Evolutionary conservation across 2,797 vertebrate genomes (phyloP).

Genomic region (Cygnus olor): DNA sequence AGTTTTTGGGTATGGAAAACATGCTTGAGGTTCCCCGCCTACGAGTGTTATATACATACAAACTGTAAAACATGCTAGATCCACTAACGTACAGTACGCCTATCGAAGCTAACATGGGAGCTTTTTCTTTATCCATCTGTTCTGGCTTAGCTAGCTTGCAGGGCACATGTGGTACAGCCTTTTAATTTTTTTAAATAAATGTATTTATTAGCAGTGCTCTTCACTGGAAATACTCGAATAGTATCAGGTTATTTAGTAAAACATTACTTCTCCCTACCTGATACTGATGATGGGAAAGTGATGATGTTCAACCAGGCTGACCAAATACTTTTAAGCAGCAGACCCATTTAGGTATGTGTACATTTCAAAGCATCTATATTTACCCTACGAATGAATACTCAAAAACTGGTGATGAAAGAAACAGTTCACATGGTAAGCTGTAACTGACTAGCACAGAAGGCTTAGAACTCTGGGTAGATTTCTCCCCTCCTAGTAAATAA

Average conservation of each 20-base stretch:
- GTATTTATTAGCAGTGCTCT: not conserved
- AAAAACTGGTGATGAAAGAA: conserved; percentile 19
- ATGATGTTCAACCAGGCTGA: not conserved
- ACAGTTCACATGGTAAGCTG: not conserved
- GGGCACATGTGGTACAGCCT: not conserved
- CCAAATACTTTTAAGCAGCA: not conserved
- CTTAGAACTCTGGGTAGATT: not conserved
- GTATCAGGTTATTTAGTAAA: not conserved
- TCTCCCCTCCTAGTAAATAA: not conserved
- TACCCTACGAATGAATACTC: not conserved
- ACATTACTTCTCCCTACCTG: not conserved
- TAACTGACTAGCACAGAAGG: not conserved
- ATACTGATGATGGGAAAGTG: not conserved
- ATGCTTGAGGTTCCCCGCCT: not conserved
- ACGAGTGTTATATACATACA: not conserved
- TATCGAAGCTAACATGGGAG: not conserved
- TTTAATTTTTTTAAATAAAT: not conserved
- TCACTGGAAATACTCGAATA: not conserved
- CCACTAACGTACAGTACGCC: too few species aligned
- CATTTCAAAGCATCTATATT: not conserved
- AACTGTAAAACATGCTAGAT: not conserved
- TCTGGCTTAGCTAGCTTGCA: not conserved
- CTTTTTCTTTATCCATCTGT: not conserved
- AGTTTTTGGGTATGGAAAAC: not conserved
- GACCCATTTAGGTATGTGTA: not conserved